Conservation (phyloP, 2,888 invertebrate genomes). For the Scaptomyza caliginosa region DNA sequence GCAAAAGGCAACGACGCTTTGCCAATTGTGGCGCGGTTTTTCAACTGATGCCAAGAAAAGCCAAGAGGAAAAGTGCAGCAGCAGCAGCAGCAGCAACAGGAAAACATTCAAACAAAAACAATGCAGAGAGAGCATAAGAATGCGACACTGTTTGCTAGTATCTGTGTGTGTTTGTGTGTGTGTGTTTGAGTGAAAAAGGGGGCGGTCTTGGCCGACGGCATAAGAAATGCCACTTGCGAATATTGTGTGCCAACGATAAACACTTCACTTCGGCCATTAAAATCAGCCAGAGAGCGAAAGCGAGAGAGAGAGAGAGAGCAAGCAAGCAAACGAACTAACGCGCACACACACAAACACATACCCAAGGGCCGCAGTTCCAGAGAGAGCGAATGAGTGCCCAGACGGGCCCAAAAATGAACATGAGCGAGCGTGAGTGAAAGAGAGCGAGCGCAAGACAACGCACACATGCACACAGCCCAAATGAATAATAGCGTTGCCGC, state of each 20-base stretch:
- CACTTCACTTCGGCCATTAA: slow-evolving; percentile 84
- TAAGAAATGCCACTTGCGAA: slow-evolving; percentile 81
- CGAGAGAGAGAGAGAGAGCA: slow-evolving; percentile 21
- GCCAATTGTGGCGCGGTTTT: slow-evolving; percentile 79
- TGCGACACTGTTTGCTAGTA: slow-evolving; percentile 45
- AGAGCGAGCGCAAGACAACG: slow-evolving; percentile 51
- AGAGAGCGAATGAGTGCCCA: slow-evolving; percentile 55
- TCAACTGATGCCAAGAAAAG: slow-evolving; percentile 74
- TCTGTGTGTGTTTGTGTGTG: slow-evolving; percentile 36
- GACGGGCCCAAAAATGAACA: slow-evolving; percentile 51
- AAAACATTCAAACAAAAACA: slow-evolving; percentile 57
- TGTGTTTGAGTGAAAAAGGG: slow-evolving; percentile 59
- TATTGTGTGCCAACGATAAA: slow-evolving; percentile 83
- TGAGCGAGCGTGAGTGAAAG: slow-evolving; percentile 47
- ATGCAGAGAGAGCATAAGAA: slow-evolving; percentile 53
- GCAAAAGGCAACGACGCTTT: slow-evolving; percentile 54
- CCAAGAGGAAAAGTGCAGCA: slow-evolving; percentile 67
- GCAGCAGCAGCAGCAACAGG: slow-evolving; percentile 67
- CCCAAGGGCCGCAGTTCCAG: slow-evolving; percentile 22
- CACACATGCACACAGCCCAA: slow-evolving; percentile 49
- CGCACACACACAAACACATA: slow-evolving; percentile 32
- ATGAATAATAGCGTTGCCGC: slow-evolving; percentile 84
- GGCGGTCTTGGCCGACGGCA: slow-evolving; percentile 70
- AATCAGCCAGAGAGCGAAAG: slow-evolving; percentile 71
- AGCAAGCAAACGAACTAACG: slow-evolving; percentile 33